A percentile compares a stretch with the other conserved stretches of the same genome.
phyloP scores from a whole-genome alignment of 2,797 vertebrate species.

The Petrocephalus sullivani region DNA sequence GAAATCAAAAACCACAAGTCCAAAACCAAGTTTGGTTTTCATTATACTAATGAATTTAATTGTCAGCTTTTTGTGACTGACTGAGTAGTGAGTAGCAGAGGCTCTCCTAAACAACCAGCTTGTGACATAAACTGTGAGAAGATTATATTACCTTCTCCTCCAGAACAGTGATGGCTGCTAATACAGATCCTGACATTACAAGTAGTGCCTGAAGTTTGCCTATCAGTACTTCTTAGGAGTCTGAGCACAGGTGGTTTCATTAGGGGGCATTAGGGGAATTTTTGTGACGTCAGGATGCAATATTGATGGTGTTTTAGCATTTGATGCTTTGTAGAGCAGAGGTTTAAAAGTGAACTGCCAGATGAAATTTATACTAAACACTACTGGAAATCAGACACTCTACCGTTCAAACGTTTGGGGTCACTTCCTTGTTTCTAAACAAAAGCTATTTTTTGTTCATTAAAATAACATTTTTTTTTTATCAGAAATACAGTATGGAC shows the following conservation, averaged over 20 bases:
- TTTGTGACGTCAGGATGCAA: not conserved
- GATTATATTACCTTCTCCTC: not conserved
- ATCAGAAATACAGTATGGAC: too few species aligned
- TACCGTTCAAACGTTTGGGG: too few species aligned
- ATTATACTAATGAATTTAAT: not conserved
- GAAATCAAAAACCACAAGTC: not conserved
- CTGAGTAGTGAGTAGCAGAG: not conserved
- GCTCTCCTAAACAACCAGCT: not conserved
- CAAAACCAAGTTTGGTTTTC: not conserved
- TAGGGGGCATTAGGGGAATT: not conserved
- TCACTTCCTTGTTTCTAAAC: too few species aligned
- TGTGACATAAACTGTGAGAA: not conserved
- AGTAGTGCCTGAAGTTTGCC: not conserved
- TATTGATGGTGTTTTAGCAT: not conserved
- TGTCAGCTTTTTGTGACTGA: not conserved
- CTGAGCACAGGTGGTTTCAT: not conserved
- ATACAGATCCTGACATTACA: not conserved
- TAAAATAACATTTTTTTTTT: too few species aligned
- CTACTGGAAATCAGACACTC: not conserved
- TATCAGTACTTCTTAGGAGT: not conserved
- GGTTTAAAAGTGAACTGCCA: not conserved
- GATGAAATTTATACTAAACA: not conserved
- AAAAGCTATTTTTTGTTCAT: too few species aligned
- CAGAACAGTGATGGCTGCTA: not conserved
- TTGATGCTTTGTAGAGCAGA: not conserved